phyloP scores from a whole-genome alignment of 1,140 invertebrate genomes.

The Acromyrmex heyeri region DNA sequence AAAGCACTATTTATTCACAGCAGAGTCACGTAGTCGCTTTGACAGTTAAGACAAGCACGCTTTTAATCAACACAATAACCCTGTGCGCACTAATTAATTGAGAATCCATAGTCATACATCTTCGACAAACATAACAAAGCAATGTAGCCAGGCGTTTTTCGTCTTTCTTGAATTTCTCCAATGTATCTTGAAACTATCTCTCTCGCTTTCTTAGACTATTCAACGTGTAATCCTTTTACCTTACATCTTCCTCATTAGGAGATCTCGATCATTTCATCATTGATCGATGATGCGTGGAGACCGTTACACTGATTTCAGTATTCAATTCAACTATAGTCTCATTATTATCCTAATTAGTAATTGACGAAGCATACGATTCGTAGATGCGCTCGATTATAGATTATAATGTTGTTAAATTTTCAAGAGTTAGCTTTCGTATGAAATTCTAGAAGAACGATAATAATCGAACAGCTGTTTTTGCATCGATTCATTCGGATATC shows the following conservation, averaged over 20 bases:
- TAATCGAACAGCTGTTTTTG: conserved; percentile 36
- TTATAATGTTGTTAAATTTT: conserved; percentile 21
- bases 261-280: conserved; percentile 25
- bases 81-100: conserved; percentile 9
- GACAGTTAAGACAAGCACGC: conserved; percentile 10
- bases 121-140: not conserved
- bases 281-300: conserved; percentile 72
- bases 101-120: conserved; percentile 24
- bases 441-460: conserved; percentile 34
- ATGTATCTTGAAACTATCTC: not conserved
- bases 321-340: conserved; percentile 60
- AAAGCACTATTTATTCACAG: conserved; percentile 56
- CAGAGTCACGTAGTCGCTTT: conserved; percentile 8
- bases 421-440: conserved; percentile 12
- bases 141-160: conserved; percentile 23
- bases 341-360: conserved; percentile 78
- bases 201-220: conserved; percentile 18
- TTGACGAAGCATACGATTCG: conserved; percentile 59
- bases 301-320: conserved; percentile 61
- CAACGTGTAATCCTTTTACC: conserved; percentile 7
- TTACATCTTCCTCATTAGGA: conserved; percentile 14
- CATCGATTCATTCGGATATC: conserved; percentile 13
- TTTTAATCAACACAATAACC: conserved; percentile 19
- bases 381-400: conserved; percentile 55
- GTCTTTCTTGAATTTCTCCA: conserved; percentile 22